A percentile compares a stretch with the other conserved stretches of the same genome.
Evolutionary conservation across 1,140 invertebrate genomes (phyloP).

Genomic region (Eumaeus atala): DNA sequence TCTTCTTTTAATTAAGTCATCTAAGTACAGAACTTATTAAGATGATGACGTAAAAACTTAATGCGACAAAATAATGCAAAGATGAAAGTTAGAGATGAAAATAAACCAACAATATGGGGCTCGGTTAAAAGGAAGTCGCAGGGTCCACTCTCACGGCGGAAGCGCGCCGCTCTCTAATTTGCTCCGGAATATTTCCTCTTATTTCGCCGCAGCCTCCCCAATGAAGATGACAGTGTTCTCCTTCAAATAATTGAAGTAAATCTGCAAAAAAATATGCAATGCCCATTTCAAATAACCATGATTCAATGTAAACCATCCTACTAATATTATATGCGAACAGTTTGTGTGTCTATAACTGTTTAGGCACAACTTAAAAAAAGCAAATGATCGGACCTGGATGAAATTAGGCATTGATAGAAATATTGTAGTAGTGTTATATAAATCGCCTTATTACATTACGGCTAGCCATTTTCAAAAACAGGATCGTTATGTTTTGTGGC

Average conservation of each 20-base stretch:
- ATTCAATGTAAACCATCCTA: no score
- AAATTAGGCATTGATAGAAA: no score
- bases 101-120: conserved; percentile 50
- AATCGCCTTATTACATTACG: no score
- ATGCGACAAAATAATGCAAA: conserved; percentile 14
- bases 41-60: conserved; percentile 1
- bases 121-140: conserved; percentile 36
- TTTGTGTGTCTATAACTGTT: no score
- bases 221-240: conserved; percentile 26
- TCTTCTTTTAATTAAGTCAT: no score
- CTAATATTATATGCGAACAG: no score
- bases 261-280: conserved; percentile 13
- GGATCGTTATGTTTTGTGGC: no score
- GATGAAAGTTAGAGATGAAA: conserved; percentile 30
- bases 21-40: not conserved
- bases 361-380: no score
- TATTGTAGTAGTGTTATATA: no score
- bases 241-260: conserved; percentile 20
- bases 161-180: conserved; percentile 46
- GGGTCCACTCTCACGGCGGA: conserved; percentile 47
- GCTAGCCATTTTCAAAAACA: no score
- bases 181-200: conserved; percentile 45
- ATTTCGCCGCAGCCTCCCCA: conserved; percentile 39
- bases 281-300: no score
- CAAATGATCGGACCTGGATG: no score